phyloP scores from a whole-genome alignment of 1,140 invertebrate species.

The Trichonephila clavipes region DNA sequence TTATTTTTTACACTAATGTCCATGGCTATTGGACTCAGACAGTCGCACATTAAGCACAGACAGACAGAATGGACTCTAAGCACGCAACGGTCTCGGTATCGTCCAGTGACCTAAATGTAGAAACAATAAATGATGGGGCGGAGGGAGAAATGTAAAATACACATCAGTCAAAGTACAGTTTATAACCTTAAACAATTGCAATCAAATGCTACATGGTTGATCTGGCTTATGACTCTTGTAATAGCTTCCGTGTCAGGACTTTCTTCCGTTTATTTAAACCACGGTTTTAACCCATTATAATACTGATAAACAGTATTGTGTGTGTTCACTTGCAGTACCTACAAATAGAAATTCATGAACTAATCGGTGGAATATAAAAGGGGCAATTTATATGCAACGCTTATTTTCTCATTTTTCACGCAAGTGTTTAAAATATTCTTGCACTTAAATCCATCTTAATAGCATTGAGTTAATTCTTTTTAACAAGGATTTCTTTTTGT shows the following conservation, averaged over 20 bases:
- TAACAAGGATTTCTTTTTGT: no score
- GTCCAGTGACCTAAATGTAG: not conserved
- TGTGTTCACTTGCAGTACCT: no score
- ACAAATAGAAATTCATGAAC: no score
- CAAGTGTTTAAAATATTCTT: no score
- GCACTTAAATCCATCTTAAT: no score
- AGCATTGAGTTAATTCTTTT: no score
- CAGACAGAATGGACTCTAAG: not conserved
- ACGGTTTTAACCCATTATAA: no score
- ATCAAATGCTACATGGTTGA: not conserved
- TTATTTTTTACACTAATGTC: not conserved
- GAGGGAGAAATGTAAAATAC: not conserved
- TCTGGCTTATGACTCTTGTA: not conserved
- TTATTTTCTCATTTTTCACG: no score
- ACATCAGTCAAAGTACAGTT: not conserved
- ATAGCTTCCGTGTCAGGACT: not conserved
- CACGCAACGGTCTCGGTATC: not conserved
- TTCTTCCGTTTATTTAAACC: not conserved
- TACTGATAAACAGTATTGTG: no score
- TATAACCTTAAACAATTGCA: not conserved
- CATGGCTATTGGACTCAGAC: not conserved
- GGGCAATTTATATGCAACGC: no score
- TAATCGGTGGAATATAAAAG: no score
- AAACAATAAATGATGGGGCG: not conserved
- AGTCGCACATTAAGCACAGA: not conserved